A percentile compares a stretch with the other conserved stretches of the same genome.
phyloP scores from a whole-genome alignment of 1,140 invertebrate genomes.

The Bathynomus jamesi region DNA sequence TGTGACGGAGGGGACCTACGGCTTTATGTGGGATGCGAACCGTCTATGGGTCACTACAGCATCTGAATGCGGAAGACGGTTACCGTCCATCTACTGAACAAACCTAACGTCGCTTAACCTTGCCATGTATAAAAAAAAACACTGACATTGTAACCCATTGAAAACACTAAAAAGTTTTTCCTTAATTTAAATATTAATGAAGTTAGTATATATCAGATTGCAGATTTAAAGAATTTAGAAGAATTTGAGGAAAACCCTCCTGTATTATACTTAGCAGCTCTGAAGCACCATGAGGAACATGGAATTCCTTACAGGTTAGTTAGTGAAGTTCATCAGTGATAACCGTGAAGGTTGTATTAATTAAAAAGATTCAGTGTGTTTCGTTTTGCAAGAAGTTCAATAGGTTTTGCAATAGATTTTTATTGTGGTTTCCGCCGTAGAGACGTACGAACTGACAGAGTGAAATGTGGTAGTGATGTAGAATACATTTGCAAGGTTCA shows the following conservation, averaged over 20 bases:
- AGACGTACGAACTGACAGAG: constrained; percentile 71
- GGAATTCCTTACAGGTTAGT: constrained; percentile 65
- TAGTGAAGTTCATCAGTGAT: not conserved
- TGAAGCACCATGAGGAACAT: constrained; percentile 65
- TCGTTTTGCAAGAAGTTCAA: not conserved
- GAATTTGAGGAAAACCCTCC: constrained; percentile 73
- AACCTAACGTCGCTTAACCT: too few species aligned
- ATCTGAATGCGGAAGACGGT: too few species aligned
- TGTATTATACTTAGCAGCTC: constrained; percentile 68
- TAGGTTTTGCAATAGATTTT: not conserved
- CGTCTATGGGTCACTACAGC: too few species aligned
- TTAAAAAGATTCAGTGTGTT: not conserved
- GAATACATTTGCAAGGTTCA: constrained; percentile 93
- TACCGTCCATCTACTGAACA: too few species aligned
- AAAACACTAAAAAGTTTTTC: too few species aligned
- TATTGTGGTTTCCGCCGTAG: constrained; percentile 43
- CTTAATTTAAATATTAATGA: too few species aligned
- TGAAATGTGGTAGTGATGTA: constrained; percentile 77
- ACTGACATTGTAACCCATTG: too few species aligned
- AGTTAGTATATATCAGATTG: too few species aligned
- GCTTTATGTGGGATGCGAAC: too few species aligned
- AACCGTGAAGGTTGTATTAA: not conserved
- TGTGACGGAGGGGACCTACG: too few species aligned
- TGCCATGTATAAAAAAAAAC: too few species aligned
- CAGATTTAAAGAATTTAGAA: constrained; percentile 80